Base-by-base conservation (phyloP, 2,888 invertebrate species). In the Callyntrura guangdongensis region DNA sequence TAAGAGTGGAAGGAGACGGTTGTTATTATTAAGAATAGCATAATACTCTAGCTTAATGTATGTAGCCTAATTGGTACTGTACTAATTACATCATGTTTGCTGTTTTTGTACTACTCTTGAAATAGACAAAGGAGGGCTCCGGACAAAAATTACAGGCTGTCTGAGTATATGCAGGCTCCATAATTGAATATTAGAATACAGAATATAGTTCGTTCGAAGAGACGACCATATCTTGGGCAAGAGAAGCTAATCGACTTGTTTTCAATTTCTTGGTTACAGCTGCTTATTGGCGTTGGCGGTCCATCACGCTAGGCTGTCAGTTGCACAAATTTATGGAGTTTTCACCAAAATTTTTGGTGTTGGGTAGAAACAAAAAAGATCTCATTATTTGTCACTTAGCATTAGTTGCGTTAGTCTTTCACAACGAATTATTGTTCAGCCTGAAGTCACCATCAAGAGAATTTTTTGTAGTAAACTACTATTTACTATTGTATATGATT, bases 301-400 rank as follows among this genome's bases (percentile, higher is more conserved):
- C 8, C 4, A 17, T 59, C 59, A 59, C 14, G 17, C 14, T 59
- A 8, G 59, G 59, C 59, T 4, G 14, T 8, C 64, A 64, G 22
- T 64, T 64, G 12, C 4, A 64, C 5, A 11, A 25, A 64, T 74
- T 59, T 86, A 36, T 61, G 82, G 47, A 8, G 47, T 47, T 74
- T 83, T 89, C 79, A 79, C 86, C 86, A 77, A 86, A 79, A 14
- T 8, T 79, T 86, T 79, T 79, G 79, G 86, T 45, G 17, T 14
- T 67, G 53, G 77, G 74, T 61, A 77, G 86, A 79, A 47, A 36
- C 36, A 36, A 36, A 36, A 36, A 36, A 36, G 36, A 36, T 36
- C 36, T 36, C 36, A 36, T 36, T 36, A 36, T 36, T 36, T 36
- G 36, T 36, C 36, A 4, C 6, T 36, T 36, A 36, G 3, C 36